Evolutionary conservation across 2,113 vertebrate species (phyloP).

Genomic region (Cyprinodon brontotheroides): DNA sequence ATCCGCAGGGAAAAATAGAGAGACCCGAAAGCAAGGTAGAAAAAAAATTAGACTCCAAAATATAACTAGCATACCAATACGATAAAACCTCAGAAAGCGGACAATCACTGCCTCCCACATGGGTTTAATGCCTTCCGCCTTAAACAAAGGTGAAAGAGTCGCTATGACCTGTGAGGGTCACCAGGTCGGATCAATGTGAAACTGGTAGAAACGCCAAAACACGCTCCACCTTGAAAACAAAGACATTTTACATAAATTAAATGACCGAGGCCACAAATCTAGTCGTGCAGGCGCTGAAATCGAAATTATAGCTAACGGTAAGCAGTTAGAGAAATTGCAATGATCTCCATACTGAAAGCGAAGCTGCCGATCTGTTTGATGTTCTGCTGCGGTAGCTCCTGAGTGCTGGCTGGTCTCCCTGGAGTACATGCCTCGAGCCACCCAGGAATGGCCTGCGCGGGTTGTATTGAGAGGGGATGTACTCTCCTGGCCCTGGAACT

Average conservation of each 20-base stretch:
- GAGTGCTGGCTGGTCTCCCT: constrained; percentile 83
- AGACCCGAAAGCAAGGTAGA: not conserved
- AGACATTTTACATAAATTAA: not conserved
- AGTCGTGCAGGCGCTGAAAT: too few relatives aligned
- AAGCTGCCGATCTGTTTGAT: constrained; percentile 86
- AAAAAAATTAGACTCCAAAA: not conserved
- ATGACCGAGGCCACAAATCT: not conserved
- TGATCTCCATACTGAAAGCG: constrained; percentile 75
- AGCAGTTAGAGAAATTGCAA: not conserved
- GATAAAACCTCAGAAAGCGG: not conserved
- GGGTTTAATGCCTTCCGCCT: constrained; percentile 87
- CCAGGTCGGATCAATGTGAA: constrained; percentile 87
- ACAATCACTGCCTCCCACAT: constrained; percentile 85
- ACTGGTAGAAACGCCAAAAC: constrained; percentile 87
- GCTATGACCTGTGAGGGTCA: constrained; percentile 83
- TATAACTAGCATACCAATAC: not conserved
- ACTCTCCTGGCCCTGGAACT: constrained; percentile 79
- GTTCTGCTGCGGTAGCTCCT: constrained; percentile 86
- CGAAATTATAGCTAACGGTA: not conserved
- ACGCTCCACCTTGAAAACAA: constrained; percentile 80
- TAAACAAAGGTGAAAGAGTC: constrained; percentile 87
- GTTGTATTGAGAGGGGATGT: constrained; percentile 85
- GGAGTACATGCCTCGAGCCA: constrained; percentile 84
- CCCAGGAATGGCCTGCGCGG: too few relatives aligned
- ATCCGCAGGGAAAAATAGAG: constrained; percentile 66